A percentile compares a stretch with the other conserved stretches of the same genome.
Evolutionary conservation across 2,113 vertebrate genomes (phyloP).

Genomic region (Eupsittula cactorum): DNA sequence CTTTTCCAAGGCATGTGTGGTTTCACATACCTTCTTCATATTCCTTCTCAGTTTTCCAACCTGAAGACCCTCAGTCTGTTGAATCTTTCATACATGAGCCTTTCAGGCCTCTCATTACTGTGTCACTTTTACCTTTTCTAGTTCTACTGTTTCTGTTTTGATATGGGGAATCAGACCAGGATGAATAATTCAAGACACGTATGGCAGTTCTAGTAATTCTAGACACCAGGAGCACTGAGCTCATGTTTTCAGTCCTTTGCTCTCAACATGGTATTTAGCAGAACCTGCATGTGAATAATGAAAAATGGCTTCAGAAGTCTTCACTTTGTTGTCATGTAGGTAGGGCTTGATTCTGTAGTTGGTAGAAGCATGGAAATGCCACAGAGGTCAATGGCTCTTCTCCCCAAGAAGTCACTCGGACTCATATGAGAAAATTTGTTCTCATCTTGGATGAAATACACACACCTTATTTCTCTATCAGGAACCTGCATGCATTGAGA

Average conservation of each 20-base stretch:
- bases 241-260: background rate
- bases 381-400: background rate
- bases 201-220: background rate
- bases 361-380: background rate
- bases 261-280: background rate
- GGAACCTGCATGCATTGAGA: background rate
- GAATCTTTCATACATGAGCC: background rate
- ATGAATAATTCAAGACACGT: constrained; percentile 4
- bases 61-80: background rate
- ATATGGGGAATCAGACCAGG: background rate
- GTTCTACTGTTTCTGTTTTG: constrained; percentile 21
- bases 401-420: background rate
- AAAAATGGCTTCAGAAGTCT: background rate
- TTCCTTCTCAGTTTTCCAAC: background rate
- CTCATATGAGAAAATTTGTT: background rate
- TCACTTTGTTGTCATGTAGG: background rate
- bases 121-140: background rate
- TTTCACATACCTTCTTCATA: background rate
- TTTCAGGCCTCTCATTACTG: background rate
- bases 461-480: background rate
- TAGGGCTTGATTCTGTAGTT: background rate
- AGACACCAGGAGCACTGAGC: background rate
- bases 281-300: background rate
- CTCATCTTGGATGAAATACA: background rate
- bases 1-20: background rate